Evolutionary conservation across 23 tunicate genomes (phyloP).

Genomic region (Ascidia mentula): DNA sequence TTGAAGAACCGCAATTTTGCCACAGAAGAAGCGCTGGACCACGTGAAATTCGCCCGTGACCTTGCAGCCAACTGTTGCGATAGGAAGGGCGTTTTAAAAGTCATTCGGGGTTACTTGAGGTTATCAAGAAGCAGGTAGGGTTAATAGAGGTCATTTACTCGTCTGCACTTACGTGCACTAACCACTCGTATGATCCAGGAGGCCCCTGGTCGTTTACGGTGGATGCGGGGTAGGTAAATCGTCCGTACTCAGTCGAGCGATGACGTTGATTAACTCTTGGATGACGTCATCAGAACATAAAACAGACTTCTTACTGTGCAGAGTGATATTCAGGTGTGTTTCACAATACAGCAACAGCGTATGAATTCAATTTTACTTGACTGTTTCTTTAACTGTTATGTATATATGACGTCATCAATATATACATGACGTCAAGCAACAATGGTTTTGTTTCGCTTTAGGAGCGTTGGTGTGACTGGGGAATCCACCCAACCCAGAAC

Average conservation of each 20-base stretch:
- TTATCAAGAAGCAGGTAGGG: constrained; percentile 39
- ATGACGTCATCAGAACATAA: background rate
- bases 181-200: too few relatives aligned
- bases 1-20: constrained; percentile 14
- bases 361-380: background rate
- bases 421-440: background rate
- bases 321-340: constrained; percentile 36
- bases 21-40: constrained; percentile 45
- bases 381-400: background rate
- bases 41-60: constrained; percentile 24
- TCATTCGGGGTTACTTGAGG: constrained; percentile 47
- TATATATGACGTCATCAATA: background rate
- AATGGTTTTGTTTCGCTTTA: background rate
- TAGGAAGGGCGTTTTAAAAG: constrained; percentile 37
- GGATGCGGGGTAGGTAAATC: constrained; percentile 58
- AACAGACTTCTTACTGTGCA: background rate
- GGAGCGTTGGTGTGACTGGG: constrained; percentile 77
- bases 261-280: constrained; percentile 30
- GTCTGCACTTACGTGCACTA: background rate
- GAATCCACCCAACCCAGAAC: constrained; percentile 28
- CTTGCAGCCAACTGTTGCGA: constrained; percentile 30
- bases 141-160: too few relatives aligned
- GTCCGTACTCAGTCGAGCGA: constrained; percentile 49
- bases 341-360: background rate
- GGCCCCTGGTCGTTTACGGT: constrained; percentile 60